Conservation (phyloP, 2,113 vertebrate genomes). For the Pholis gunnellus region DNA sequence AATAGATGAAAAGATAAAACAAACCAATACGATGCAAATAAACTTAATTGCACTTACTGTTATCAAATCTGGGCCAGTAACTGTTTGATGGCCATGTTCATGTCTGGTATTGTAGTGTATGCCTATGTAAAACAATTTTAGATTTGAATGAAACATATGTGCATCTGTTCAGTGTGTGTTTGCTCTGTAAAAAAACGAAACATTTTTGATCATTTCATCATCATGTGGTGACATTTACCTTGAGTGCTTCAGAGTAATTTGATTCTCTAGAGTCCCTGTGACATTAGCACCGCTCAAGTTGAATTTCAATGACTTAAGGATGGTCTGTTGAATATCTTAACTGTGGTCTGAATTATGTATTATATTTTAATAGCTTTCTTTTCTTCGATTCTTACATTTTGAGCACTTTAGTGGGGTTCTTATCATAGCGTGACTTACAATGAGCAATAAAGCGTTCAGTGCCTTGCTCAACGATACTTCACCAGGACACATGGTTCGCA, state of each 20-base stretch:
- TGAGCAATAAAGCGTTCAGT: not conserved
- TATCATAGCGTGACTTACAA: not conserved
- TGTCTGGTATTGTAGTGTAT: not conserved
- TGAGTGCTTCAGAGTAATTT: constrained; percentile 58
- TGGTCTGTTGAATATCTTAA: constrained; percentile 55
- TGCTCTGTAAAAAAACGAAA: constrained; percentile 25
- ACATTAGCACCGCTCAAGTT: constrained; percentile 65
- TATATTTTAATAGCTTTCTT: constrained; percentile 31
- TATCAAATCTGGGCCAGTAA: not conserved
- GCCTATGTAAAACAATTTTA: not conserved
- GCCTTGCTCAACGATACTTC: constrained; percentile 11
- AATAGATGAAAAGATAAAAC: not conserved
- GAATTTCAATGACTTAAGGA: constrained; percentile 68
- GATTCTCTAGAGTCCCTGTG: constrained; percentile 54
- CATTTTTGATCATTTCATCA: constrained; percentile 59
- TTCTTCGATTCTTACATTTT: constrained; percentile 42
- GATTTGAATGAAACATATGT: not conserved
- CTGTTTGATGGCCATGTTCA: constrained; percentile 1
- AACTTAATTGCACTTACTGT: not conserved
- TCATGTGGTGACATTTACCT: constrained; percentile 69
- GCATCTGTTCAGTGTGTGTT: constrained; percentile 17
- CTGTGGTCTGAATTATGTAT: constrained; percentile 51
- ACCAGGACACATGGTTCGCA: not conserved
- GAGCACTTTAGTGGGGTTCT: constrained; percentile 8
- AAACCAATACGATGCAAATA: not conserved